Evolutionary conservation across 2,888 invertebrate species (phyloP), one percentile per base, ranked within the genome.

Genomic region (Amiota mariae): DNA sequence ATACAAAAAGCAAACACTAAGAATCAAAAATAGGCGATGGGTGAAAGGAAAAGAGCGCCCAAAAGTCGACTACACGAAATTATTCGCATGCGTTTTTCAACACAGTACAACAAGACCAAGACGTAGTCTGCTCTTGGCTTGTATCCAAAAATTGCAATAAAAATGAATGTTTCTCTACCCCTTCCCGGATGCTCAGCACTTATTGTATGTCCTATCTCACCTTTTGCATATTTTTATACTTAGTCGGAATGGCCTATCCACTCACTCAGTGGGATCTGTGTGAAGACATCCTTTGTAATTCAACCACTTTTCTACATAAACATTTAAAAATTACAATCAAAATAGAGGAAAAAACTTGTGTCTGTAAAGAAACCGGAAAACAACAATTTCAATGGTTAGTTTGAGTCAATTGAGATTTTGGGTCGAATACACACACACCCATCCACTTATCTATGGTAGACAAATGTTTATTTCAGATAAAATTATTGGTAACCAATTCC

Each of bases 1-100:
- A 9, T 11, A 66, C 47, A 59, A 59, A 51, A n/a, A 63, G 68
- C 73, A 36, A 9, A 75, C 83, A 72, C 80, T 13, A 24, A 49
- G 66, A 47, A 67, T 68, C 20, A 54, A 72, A 72, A 77, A 75
- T 73, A 72, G 20, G 20, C 36, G 36, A 36, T 6, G 36, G 48
- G 11, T 15, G 24, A 46, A n/a, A n/a, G n/a, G n/a, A n/a, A n/a
- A n/a, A 67, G 51, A 54, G 59, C 70, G 63, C 73, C 70, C 59
- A 63, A 63, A 54, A 72, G 78, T 77, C 73, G 81, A 76, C 81
- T 78, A 74, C 49, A 54, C 9, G 59, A 59, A 59, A 59, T 59
- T 59, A 15, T 59, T 59, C 18, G 36, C 36, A 36, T 36, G 36
- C 36, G 36, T 36, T 36, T 36, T 36, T 2, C 36, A 36, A 6